Conservation (phyloP, 2,888 invertebrate species). For the Temnothorax rugatulus region DNA sequence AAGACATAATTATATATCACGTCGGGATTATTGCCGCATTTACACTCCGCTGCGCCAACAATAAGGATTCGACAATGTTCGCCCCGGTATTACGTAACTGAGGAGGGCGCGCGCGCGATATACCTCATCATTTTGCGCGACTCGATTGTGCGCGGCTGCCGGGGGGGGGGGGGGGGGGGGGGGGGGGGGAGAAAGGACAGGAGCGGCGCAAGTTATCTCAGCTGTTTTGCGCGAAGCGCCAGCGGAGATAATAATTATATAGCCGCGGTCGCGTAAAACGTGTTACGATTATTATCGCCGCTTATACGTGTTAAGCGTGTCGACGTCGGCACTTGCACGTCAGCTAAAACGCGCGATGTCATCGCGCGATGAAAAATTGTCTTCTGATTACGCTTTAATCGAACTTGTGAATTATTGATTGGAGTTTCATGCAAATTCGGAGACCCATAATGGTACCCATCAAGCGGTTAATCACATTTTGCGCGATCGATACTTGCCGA, state of each 20-base stretch:
- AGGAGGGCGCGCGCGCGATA: slow-evolving; percentile 20
- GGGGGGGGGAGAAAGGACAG: neutral
- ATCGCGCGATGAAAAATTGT: slow-evolving; percentile 52
- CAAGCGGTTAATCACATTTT: slow-evolving; percentile 59
- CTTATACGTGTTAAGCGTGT: slow-evolving; percentile 21
- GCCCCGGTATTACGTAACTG: slow-evolving; percentile 46
- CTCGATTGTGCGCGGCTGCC: neutral
- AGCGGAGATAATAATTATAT: slow-evolving; percentile 15
- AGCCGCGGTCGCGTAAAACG: slow-evolving; percentile 34
- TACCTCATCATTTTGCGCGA: slow-evolving; percentile 38
- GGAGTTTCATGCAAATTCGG: slow-evolving; percentile 65
- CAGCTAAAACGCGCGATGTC: slow-evolving; percentile 37
- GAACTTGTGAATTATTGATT: slow-evolving; percentile 63
- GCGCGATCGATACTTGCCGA: slow-evolving; percentile 59
- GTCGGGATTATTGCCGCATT: slow-evolving; percentile 72
- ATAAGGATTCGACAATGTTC: slow-evolving; percentile 68
- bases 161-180: neutral
- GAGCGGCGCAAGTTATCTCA: slow-evolving; percentile 2
- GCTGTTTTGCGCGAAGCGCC: slow-evolving; percentile 13
- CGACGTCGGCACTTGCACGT: slow-evolving; percentile 1
- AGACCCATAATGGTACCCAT: slow-evolving; percentile 61
- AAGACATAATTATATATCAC: slow-evolving; percentile 78
- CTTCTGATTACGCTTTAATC: slow-evolving; percentile 58
- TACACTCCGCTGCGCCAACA: slow-evolving; percentile 69
- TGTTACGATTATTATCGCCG: slow-evolving; percentile 39